These are phyloP conservation scores for Aquatica leii DNA, from an alignment of 2,888 invertebrate genomes.

Conservation along the genomic window DNA sequence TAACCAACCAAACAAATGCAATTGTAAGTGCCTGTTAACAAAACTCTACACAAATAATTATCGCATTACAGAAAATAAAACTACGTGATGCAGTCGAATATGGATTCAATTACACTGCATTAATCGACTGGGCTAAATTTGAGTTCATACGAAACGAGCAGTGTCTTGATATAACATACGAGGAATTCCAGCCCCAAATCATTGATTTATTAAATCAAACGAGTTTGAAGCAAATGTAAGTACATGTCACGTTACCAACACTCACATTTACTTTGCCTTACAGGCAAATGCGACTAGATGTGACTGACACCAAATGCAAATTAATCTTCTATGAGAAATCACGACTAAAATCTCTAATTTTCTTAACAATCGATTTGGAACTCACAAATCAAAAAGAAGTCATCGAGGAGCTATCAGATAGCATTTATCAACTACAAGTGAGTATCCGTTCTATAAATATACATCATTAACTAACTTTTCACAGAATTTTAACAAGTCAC, in stretches of 20 bases:
- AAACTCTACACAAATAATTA: background rate
- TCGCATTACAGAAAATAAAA: constrained; percentile 51
- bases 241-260: background rate
- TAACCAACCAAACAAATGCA: constrained; percentile 21
- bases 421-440: constrained; percentile 50
- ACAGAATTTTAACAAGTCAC: constrained; percentile 46
- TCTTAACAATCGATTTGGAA: constrained; percentile 53
- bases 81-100: constrained; percentile 51
- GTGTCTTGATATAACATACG: constrained; percentile 55
- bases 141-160: constrained; percentile 54
- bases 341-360: constrained; percentile 56
- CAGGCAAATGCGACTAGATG: constrained; percentile 53
- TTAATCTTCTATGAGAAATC: constrained; percentile 57
- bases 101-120: constrained; percentile 54
- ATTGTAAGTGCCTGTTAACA: constrained; percentile 25
- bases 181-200: constrained; percentile 55
- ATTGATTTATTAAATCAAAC: constrained; percentile 54
- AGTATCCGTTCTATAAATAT: background rate
- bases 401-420: constrained; percentile 54
- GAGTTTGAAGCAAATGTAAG: constrained; percentile 44
- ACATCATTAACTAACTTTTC: constrained; percentile 17
- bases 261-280: constrained; percentile 16
- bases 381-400: constrained; percentile 56
- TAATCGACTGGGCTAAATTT: constrained; percentile 52
- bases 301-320: constrained; percentile 46